phyloP scores from a whole-genome alignment of 2,113 vertebrate genomes.

The Alexandromys fortis region DNA sequence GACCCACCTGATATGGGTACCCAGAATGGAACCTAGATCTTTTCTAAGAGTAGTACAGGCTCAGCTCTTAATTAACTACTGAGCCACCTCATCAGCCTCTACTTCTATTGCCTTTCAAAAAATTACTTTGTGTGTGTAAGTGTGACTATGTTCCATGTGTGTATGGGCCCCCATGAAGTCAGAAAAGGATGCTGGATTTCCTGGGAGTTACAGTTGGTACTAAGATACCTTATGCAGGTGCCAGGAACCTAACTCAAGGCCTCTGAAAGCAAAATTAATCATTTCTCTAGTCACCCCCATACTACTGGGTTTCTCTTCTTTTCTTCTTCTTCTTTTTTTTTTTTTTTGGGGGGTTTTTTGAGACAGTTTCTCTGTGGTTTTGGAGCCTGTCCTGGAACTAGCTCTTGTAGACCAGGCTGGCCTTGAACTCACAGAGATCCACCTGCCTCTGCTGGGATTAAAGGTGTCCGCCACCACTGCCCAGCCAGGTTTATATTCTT shows the following conservation, averaged over 20 bases:
- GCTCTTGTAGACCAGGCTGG: neutral
- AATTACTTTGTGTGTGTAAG: neutral
- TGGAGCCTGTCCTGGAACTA: too few relatives aligned
- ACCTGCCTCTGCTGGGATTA: too few relatives aligned
- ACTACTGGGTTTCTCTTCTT: neutral
- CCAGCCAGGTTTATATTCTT: neutral
- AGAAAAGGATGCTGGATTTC: neutral
- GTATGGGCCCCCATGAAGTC: neutral
- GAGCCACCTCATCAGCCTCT: neutral
- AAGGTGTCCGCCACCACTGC: rapidly evolving
- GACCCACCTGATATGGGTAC: neutral
- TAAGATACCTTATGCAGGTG: neutral
- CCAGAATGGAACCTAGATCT: neutral
- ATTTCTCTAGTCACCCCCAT: neutral
- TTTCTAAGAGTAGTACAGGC: neutral
- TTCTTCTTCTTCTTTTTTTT: too few relatives aligned
- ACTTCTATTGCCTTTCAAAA: neutral
- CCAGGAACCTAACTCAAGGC: neutral
- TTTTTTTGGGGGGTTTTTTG: too few relatives aligned
- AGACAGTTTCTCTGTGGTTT: too few relatives aligned
- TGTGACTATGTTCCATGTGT: neutral
- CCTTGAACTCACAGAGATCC: too few relatives aligned
- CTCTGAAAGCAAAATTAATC: neutral
- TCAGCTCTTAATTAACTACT: neutral
- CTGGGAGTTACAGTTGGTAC: neutral